Percentiles rank a stretch among this genome's conserved stretches.
Evolutionary conservation across 1,140 invertebrate genomes (phyloP).

Genomic region (Tenebrio molitor): DNA sequence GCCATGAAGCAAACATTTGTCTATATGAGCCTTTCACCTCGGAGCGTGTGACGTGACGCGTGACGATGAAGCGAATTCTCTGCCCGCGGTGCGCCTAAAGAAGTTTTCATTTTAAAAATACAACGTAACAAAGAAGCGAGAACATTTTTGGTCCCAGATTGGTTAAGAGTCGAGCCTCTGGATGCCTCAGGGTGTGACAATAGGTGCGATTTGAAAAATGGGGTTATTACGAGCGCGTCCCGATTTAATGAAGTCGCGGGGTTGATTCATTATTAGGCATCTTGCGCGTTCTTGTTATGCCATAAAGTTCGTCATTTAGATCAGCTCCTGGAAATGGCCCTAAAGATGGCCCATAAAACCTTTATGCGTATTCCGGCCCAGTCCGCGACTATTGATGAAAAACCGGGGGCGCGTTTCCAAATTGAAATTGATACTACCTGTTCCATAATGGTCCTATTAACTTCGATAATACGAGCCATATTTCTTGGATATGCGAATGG

Average conservation of each 20-base stretch:
- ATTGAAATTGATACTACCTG: slow-evolving; percentile 53
- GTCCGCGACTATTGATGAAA: slow-evolving; percentile 40
- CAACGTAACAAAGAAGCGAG: no score
- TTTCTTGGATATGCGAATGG: slow-evolving; percentile 44
- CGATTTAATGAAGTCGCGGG: slow-evolving; percentile 40
- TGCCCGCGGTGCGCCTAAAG: no score
- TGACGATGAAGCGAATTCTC: no score
- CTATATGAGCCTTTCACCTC: no score
- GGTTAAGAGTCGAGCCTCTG: no score
- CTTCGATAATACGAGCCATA: slow-evolving; percentile 46
- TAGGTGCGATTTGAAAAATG: slow-evolving; percentile 16
- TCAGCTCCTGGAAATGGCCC: slow-evolving; percentile 33
- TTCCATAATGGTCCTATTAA: slow-evolving; percentile 42
- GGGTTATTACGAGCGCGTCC: slow-evolving; percentile 27
- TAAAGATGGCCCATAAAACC: slow-evolving; percentile 48
- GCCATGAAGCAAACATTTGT: no score
- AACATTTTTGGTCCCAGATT: no score
- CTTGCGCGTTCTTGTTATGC: slow-evolving; percentile 28
- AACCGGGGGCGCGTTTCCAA: slow-evolving; percentile 41
- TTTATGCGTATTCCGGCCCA: slow-evolving; percentile 47
- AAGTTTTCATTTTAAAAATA: no score
- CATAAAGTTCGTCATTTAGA: slow-evolving; percentile 43
- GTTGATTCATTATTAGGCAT: slow-evolving; percentile 43
- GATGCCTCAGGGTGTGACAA: no score
- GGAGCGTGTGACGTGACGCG: no score